Evolutionary conservation across 2,113 vertebrate genomes (phyloP).

Genomic region (Syngnathus typhle): DNA sequence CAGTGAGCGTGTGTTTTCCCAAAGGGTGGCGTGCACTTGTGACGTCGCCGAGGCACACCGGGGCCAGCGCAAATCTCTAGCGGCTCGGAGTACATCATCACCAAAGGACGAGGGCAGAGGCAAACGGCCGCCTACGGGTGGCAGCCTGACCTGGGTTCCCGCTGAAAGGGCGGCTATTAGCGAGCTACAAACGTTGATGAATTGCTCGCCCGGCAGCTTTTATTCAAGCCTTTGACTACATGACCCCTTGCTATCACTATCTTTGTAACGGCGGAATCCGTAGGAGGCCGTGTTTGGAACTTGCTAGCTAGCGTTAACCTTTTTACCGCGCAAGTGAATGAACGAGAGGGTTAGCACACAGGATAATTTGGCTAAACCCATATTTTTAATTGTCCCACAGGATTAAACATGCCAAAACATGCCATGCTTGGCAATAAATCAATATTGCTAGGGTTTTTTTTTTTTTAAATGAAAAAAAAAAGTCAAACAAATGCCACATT

Average conservation of each 20-base stretch:
- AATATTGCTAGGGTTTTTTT: not conserved
- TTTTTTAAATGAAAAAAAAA: constrained; percentile 22
- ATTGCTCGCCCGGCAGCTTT: not conserved
- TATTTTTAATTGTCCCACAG: not conserved
- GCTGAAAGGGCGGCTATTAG: not conserved
- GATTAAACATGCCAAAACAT: not conserved
- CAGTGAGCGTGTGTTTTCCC: constrained; percentile 33
- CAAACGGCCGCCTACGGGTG: not conserved
- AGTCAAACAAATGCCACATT: constrained; percentile 24
- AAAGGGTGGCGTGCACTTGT: constrained; percentile 13
- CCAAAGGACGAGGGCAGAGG: not conserved
- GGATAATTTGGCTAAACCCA: not conserved
- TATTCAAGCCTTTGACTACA: not conserved
- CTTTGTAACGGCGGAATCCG: not conserved
- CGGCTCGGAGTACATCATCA: constrained; percentile 14
- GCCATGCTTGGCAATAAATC: constrained; percentile 25
- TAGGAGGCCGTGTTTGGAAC: not conserved
- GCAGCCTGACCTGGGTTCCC: constrained; percentile 14
- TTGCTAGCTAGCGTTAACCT: not conserved
- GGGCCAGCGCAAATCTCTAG: constrained; percentile 24
- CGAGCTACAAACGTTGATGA: not conserved
- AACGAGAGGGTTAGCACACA: too few species aligned
- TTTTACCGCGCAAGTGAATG: not conserved
- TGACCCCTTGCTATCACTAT: not conserved
- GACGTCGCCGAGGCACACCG: constrained; percentile 29